phyloP scores from a whole-genome alignment of 2,797 vertebrate genomes.

The Gadopsis bispinosus region DNA sequence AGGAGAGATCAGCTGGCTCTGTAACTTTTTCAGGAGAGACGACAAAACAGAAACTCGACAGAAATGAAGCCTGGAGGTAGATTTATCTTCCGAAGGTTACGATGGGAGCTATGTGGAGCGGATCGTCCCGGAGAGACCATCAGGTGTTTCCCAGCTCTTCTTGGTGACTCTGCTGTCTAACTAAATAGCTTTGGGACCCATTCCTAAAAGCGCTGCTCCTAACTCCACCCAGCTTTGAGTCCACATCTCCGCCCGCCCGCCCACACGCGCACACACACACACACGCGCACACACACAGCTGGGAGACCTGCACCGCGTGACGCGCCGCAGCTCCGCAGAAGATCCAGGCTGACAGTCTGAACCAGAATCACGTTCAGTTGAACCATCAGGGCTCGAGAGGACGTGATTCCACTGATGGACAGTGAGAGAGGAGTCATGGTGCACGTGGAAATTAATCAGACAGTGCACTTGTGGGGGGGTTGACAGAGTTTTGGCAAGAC shows the following conservation, averaged over 20 bases:
- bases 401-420: background rate
- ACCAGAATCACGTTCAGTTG: slow-evolving; percentile 30
- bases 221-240: slow-evolving; percentile 81
- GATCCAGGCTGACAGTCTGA: background rate
- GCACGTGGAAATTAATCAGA: background rate
- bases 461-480: slow-evolving; percentile 4
- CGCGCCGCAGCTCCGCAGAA: slow-evolving; percentile 36
- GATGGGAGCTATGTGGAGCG: slow-evolving; percentile 72
- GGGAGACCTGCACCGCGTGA: slow-evolving; percentile 55
- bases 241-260: slow-evolving; percentile 74
- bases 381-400: slow-evolving; percentile 5
- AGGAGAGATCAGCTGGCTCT: slow-evolving; percentile 59
- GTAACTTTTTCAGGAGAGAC: slow-evolving; percentile 53
- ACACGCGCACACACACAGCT: slow-evolving; percentile 69
- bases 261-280: slow-evolving; percentile 3
- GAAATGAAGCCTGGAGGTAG: slow-evolving; percentile 82
- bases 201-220: slow-evolving; percentile 81
- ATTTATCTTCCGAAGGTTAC: slow-evolving; percentile 73
- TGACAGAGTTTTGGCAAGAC: slow-evolving; percentile 21
- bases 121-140: slow-evolving; percentile 82
- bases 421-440: background rate
- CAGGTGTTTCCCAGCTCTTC: slow-evolving; percentile 83
- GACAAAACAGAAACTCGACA: slow-evolving; percentile 60
- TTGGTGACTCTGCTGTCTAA: slow-evolving; percentile 83
- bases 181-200: slow-evolving; percentile 79